These are phyloP conservation scores for Drosophila sulfurigaster DNA, from an alignment of 1,140 invertebrate species.

Conservation along the genomic window DNA sequence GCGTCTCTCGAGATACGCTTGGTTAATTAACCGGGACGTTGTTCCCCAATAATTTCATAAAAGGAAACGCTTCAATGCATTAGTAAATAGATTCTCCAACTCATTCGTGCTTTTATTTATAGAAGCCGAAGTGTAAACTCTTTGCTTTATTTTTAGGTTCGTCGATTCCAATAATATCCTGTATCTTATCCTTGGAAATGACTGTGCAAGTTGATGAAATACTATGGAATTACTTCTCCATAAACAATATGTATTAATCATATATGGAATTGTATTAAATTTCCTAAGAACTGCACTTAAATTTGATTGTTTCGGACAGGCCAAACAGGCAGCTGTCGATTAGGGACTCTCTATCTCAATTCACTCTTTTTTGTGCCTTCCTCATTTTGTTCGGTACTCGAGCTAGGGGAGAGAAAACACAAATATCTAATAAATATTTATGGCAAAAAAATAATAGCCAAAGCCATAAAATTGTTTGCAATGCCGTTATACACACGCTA, in stretches of 20 bases:
- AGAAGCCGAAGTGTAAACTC: not conserved
- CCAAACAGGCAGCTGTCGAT: conserved; percentile 2
- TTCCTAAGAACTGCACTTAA: conserved; percentile 15
- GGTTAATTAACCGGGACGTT: conserved; percentile 64
- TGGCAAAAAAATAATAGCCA: conserved; percentile 58
- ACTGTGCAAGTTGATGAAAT: not conserved
- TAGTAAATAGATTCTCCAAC: conserved; percentile 25
- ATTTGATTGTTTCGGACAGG: conserved; percentile 9
- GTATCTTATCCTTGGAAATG: not conserved
- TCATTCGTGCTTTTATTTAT: not conserved
- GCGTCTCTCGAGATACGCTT: conserved; percentile 44
- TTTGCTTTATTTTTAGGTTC: not conserved
- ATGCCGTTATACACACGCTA: conserved; percentile 7
- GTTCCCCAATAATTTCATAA: conserved; percentile 34
- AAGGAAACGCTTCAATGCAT: conserved; percentile 2
- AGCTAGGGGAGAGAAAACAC: conserved; percentile 13
- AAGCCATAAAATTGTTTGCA: conserved; percentile 66
- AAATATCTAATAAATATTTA: conserved; percentile 75
- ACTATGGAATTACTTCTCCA: not conserved
- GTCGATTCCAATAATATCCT: not conserved
- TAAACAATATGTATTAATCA: conserved; percentile 8
- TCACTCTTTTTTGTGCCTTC: not conserved
- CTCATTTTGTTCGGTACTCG: not conserved
- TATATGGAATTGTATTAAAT: conserved; percentile 12
- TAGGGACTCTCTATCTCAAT: not conserved